Evolutionary conservation across 2,113 vertebrate genomes (phyloP).

Genomic region (Prionailurus viverrinus): DNA sequence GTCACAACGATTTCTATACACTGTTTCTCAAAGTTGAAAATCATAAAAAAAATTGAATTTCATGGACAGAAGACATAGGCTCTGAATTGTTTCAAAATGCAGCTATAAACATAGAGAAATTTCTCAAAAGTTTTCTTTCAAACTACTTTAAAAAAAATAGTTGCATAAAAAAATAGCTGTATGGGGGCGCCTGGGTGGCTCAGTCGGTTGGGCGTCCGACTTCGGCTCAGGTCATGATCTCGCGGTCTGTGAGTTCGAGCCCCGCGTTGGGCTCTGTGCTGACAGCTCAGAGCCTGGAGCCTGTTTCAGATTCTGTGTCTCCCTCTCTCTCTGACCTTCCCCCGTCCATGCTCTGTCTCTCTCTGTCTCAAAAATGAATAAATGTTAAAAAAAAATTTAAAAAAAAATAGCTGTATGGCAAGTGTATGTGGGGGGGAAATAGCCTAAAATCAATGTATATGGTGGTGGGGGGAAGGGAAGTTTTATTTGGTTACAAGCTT

Average conservation of each 20-base stretch:
- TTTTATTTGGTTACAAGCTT: not conserved
- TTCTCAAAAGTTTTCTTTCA: not conserved
- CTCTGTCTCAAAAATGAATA: no score
- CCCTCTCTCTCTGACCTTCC: no score
- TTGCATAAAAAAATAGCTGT: not conserved
- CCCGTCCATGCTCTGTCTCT: no score
- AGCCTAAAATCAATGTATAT: not conserved
- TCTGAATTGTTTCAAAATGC: not conserved
- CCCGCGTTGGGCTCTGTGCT: no score
- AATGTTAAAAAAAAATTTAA: fast-evolving
- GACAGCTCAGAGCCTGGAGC: no score
- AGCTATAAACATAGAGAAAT: not conserved
- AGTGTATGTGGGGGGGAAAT: not conserved
- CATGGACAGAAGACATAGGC: not conserved
- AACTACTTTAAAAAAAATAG: not conserved
- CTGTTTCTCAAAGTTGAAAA: not conserved
- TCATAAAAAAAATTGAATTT: not conserved
- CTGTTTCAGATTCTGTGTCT: no score
- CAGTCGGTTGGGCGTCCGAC: no score
- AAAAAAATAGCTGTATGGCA: not conserved
- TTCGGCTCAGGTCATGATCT: no score
- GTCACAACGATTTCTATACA: not conserved
- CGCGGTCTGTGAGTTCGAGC: no score
- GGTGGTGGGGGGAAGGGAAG: not conserved
- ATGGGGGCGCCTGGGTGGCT: not conserved